Base-by-base conservation (phyloP, 2,113 vertebrate species). In the Gymnocephalus cernua region DNA sequence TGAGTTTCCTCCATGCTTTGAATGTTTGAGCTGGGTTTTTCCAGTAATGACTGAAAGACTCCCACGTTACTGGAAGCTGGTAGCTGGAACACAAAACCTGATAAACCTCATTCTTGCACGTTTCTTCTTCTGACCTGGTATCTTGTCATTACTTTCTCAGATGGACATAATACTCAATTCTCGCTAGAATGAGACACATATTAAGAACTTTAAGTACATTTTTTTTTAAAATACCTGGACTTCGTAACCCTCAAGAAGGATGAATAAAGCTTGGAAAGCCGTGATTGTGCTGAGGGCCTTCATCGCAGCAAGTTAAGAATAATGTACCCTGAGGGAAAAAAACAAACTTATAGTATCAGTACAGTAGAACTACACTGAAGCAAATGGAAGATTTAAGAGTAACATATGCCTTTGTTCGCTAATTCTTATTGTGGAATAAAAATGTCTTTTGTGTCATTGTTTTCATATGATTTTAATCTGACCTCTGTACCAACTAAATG, bases 261-360 rank as follows among this genome's bases (percentile, higher is more conserved):
- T 88, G 84, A 82, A 65, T 25, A 73, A 41, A 38, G 6, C 83
- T 35, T 88, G 67, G 65, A 91, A 83, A 77, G 63, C 45, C 0
- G 27, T 53, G n/a, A 35, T 68, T 29, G 4, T 87, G 16, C 75
- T 93, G 73, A 23, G 61, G 21, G 71, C 65, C 14, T 44, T 83
- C 11, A 38, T 88, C 0, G 29, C 81, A 8, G 79, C 73, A 21
- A 84, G 83, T 74, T 32, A 14, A 63, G 3, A 44, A 53, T 45
- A 29, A 61, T 16, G 1, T 35, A 4, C 21, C 19, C 1, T 13
- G 0, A 16, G 13, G 74, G 18, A 12, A 45, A 47, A 23, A 45
- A 6, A 32, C n/a, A 32, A 6, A 32, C 1, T 32, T 2, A 2
- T 6, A 47, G 1, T 35, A 19, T 32, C 32, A 32, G 32, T 32